Evolutionary conservation across 2,113 vertebrate species (phyloP), one percentile per base, ranked within the genome.

Genomic region (Lycaon pictus): DNA sequence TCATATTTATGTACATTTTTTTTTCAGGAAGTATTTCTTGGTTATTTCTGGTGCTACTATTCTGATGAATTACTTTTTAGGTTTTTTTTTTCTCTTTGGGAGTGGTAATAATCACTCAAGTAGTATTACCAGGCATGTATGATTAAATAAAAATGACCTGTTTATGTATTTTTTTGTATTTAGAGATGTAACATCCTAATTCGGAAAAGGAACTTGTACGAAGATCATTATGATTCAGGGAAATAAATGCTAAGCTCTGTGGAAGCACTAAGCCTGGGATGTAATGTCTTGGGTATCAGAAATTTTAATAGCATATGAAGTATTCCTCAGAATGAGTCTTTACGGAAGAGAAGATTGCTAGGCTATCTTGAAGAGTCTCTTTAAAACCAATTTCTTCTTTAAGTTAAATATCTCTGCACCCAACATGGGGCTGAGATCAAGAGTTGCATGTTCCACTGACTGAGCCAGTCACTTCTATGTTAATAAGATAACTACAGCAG

Each of bases 151-250:
- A 32, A 67, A 84, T n/a, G 3, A 55, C 1, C 16, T 86, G 1
- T 82, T 72, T 88, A 62, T 51, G 2, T 37, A 22, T 55, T 93
- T 86, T 60, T 60, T 79, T 92, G 55, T 96, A 94, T 89, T 93
- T 25, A 69, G 17, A 84, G 19, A 96, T 23, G 11, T 90, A 17
- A 92, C 51, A 27, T 0, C 69, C 37, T 80, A 80, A 62, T 71
- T 62, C 86, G 23, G 9, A 11, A 56, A 81, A 17, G 51, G 83
- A 11, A n/a, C 7, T 60, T 85, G 8, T 13, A 7, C 51, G 56
- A 94, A 90, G 67, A 56, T 86, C 22, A 62, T 69, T n/a, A 48
- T 43, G 56, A 22, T n/a, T 88, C 23, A 25, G 32, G 76, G 65
- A 92, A 95, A 80, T 96, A 67, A 60, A 35, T 55, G 35, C 11